Conservation (phyloP, 2,797 vertebrate genomes). For the Acanthurus leucopareius region DNA sequence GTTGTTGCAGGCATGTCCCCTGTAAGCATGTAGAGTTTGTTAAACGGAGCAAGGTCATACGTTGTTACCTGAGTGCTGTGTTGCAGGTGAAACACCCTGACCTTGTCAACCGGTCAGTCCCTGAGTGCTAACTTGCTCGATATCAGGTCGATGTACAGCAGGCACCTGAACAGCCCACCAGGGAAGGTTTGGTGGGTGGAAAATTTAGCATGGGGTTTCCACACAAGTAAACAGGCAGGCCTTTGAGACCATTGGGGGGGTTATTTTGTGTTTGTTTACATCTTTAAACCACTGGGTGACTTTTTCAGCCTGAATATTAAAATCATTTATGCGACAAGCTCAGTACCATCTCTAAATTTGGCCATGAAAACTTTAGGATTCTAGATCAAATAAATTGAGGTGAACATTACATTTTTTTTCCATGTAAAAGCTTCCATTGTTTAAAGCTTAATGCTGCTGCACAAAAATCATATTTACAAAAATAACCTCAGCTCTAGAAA, state of each 20-base stretch:
- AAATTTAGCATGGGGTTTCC: neutral
- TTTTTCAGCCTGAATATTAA: neutral
- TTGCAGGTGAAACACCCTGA: conserved; percentile 4
- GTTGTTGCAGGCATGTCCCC: neutral
- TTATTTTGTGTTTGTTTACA: neutral
- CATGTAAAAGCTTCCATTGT: neutral
- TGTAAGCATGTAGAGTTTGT: neutral
- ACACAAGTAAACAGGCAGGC: neutral
- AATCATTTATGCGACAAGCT: neutral
- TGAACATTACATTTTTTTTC: neutral
- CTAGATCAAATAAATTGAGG: neutral
- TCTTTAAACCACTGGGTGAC: neutral
- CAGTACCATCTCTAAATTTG: neutral
- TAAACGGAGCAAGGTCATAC: conserved; percentile 1
- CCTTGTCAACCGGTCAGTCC: neutral
- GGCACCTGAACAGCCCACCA: too few relatives aligned
- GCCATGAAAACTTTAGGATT: neutral
- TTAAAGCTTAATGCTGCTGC: neutral
- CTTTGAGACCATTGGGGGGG: neutral
- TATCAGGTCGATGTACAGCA: neutral
- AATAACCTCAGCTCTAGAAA: conserved; percentile 54
- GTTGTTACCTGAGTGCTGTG: neutral
- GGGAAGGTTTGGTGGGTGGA: neutral
- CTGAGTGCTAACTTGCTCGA: neutral
- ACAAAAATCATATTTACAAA: conserved; percentile 29